These are phyloP conservation scores for Nemapogon koenigi DNA, from an alignment of 2,888 invertebrate genomes.

Conservation along the genomic window DNA sequence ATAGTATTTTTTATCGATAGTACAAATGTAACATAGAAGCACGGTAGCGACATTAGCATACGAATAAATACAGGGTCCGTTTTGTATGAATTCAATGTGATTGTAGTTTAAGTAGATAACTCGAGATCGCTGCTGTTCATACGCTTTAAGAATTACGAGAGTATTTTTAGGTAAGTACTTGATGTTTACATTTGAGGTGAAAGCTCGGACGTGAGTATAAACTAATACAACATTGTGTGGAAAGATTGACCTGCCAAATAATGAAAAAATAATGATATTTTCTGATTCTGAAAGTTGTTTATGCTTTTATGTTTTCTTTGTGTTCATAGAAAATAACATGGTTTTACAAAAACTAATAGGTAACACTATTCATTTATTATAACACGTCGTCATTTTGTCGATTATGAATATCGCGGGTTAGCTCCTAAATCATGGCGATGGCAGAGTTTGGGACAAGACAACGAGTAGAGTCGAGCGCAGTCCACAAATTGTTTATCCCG, in stretches of 20 bases:
- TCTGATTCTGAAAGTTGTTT: no score
- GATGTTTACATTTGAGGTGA: conserved; percentile 2
- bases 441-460: conserved; percentile 44
- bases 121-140: conserved; percentile 48
- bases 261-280: no score
- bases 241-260: no score
- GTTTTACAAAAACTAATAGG: no score
- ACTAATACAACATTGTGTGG: no score
- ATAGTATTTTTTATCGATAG: conserved; percentile 56
- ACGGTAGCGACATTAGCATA: conserved; percentile 53
- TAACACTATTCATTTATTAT: no score
- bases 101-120: conserved; percentile 59
- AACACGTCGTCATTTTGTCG: no score
- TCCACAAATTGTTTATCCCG: conserved; percentile 60
- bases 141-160: conserved; percentile 46
- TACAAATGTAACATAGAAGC: conserved; percentile 57
- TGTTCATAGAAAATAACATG: no score
- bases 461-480: conserved; percentile 34
- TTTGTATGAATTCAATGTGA: conserved; percentile 65
- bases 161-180: conserved; percentile 44
- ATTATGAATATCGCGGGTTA: no score
- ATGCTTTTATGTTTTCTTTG: no score
- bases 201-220: no score
- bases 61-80: conserved; percentile 63
- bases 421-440: conserved; percentile 54